Evolutionary conservation across 2,888 invertebrate species (phyloP).

Genomic region (Ectemnius cavifrons): DNA sequence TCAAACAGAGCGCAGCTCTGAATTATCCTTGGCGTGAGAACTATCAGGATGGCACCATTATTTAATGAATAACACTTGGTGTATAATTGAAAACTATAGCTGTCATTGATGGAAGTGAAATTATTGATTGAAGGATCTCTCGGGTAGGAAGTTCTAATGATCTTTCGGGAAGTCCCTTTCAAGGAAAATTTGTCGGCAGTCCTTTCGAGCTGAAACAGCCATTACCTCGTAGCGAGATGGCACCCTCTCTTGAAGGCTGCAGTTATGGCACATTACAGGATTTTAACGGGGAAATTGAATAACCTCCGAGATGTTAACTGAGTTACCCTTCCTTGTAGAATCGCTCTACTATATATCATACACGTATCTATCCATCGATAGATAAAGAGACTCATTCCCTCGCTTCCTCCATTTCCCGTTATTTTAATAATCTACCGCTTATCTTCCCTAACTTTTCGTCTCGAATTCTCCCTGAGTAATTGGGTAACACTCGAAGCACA

Average conservation of each 20-base stretch:
- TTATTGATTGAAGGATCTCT: not conserved
- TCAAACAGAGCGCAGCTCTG: slow-evolving; percentile 16
- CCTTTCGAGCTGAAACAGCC: slow-evolving; percentile 64
- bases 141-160: slow-evolving; percentile 23
- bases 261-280: slow-evolving; percentile 75
- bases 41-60: not conserved
- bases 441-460: not conserved
- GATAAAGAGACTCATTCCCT: slow-evolving; percentile 70
- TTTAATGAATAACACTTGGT: too few species aligned
- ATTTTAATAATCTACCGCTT: slow-evolving; percentile 35
- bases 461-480: too few species aligned
- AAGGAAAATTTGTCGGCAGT: slow-evolving; percentile 50
- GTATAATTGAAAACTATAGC: too few species aligned
- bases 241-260: slow-evolving; percentile 54
- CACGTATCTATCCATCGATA: slow-evolving; percentile 47
- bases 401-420: slow-evolving; percentile 67
- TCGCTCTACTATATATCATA: slow-evolving; percentile 55
- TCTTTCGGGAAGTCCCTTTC: slow-evolving; percentile 36
- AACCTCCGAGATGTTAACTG: slow-evolving; percentile 71
- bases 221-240: slow-evolving; percentile 56
- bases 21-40: not conserved
- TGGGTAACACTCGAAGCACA: too few species aligned
- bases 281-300: slow-evolving; percentile 76
- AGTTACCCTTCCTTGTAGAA: slow-evolving; percentile 70
- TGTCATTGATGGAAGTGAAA: not conserved